Conservation (phyloP, 2,797 vertebrate species). For the Sebastes iracundus region DNA sequence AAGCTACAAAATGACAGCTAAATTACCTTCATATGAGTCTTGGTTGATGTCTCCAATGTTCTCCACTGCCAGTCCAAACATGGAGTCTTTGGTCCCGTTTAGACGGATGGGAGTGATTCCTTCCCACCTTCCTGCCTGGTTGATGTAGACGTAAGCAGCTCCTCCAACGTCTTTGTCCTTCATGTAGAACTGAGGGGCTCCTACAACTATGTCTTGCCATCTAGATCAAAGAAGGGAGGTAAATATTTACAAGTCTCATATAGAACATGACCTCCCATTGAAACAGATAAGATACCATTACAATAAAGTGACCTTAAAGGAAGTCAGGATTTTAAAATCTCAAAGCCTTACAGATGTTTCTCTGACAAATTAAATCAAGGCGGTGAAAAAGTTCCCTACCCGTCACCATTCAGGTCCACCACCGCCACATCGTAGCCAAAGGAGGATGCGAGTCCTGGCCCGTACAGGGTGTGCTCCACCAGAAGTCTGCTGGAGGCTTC, state of each 20-base stretch:
- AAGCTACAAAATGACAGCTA: background rate
- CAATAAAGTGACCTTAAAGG: background rate
- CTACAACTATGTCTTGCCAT: constrained; percentile 96
- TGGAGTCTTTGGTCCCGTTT: constrained; percentile 92
- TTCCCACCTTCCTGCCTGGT: constrained; percentile 88
- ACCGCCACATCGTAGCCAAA: constrained; percentile 97
- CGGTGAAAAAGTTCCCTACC: constrained; percentile 76
- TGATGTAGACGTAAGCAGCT: constrained; percentile 94
- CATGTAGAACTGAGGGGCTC: constrained; percentile 96
- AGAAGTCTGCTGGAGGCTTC: constrained; percentile 71
- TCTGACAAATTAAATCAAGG: background rate
- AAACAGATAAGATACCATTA: background rate
- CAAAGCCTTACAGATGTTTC: background rate
- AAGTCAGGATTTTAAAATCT: background rate
- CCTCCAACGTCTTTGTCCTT: constrained; percentile 91
- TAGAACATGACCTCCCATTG: background rate
- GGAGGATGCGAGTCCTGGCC: constrained; percentile 93
- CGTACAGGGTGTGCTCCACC: constrained; percentile 87
- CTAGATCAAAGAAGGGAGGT: constrained; percentile 68
- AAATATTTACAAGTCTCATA: background rate
- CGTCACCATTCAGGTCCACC: constrained; percentile 93
- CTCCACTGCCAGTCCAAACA: constrained; percentile 96
- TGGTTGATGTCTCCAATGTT: constrained; percentile 94
- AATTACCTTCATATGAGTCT: constrained; percentile 90
- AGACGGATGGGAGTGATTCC: constrained; percentile 85